These are phyloP conservation scores for Dinothrombium tinctorium DNA, from an alignment of 1,140 invertebrate genomes.

Conservation along the genomic window DNA sequence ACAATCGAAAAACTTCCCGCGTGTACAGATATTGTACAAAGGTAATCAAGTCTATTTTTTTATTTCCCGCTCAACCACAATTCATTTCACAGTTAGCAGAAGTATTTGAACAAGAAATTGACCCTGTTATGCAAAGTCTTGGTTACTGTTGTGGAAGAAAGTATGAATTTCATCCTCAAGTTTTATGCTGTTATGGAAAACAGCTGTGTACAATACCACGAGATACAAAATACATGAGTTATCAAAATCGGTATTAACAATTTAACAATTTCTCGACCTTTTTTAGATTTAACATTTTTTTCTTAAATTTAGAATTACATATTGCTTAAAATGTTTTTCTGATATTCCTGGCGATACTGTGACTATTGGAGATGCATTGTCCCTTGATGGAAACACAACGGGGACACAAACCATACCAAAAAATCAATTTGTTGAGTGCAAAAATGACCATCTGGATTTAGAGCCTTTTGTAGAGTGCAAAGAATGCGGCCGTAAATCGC, in stretches of 20 bases:
- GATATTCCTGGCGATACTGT: conserved; percentile 95
- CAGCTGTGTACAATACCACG: conserved; percentile 93
- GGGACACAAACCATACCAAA: conserved; percentile 93
- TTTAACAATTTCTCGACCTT: conserved; percentile 13
- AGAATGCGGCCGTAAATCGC: conserved; percentile 84
- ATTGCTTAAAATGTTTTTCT: conserved; percentile 99
- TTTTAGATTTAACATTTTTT: conserved; percentile 1
- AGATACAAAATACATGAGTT: conserved; percentile 94
- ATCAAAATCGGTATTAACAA: conserved; percentile 62
- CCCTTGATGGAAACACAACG: conserved; percentile 75
- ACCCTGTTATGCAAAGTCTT: conserved; percentile 90
- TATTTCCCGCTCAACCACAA: conserved; percentile 3
- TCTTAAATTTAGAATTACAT: conserved; percentile 61
- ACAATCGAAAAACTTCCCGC: conserved; percentile 90
- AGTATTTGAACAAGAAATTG: conserved; percentile 91
- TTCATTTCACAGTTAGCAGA: conserved; percentile 55
- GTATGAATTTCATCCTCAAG: conserved; percentile 96
- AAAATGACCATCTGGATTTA: conserved; percentile 91
- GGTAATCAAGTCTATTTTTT: conserved; percentile 30
- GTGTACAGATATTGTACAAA: conserved; percentile 97
- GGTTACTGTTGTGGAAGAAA: conserved; percentile 97
- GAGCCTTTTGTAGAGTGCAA: conserved; percentile 89
- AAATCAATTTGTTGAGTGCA: conserved; percentile 89
- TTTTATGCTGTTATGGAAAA: conserved; percentile 95
- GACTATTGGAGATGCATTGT: conserved; percentile 38